phyloP scores from a whole-genome alignment of 2,113 vertebrate genomes.

The Pavo muticus region DNA sequence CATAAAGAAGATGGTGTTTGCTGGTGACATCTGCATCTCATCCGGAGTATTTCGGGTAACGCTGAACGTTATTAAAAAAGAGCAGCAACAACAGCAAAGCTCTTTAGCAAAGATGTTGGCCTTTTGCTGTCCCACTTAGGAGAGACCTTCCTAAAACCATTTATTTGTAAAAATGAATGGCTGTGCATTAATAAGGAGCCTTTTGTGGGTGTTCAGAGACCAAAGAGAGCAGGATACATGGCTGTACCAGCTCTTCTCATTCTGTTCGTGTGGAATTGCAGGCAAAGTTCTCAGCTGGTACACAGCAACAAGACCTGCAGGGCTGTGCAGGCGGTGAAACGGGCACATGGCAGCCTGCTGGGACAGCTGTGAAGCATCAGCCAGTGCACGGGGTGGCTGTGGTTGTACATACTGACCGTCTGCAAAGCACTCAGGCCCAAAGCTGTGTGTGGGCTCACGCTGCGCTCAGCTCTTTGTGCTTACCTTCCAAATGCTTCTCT shows the following conservation, averaged over 20 bases:
- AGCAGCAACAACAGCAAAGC: too few species aligned
- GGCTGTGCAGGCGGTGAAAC: not conserved
- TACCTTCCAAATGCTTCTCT: not conserved
- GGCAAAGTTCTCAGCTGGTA: not conserved
- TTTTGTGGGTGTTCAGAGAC: not conserved
- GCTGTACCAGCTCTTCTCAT: not conserved
- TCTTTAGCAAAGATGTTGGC: not conserved
- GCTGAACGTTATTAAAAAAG: not conserved
- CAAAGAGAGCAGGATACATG: not conserved
- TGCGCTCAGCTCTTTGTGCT: not conserved
- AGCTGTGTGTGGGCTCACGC: not conserved
- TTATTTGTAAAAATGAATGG: not conserved
- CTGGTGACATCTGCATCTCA: accelerated
- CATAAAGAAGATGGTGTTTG: not conserved
- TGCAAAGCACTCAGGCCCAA: not conserved
- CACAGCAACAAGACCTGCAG: not conserved
- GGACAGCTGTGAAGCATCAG: not conserved
- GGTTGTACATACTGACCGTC: not conserved
- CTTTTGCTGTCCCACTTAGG: not conserved
- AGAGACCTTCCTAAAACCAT: not conserved
- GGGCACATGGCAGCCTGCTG: not conserved
- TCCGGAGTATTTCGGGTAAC: not conserved
- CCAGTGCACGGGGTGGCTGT: not conserved
- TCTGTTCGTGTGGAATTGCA: not conserved
- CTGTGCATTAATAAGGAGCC: not conserved